Percentiles rank a stretch among this genome's conserved stretches.
These are phyloP conservation scores for Malurus leucopterus DNA, from an alignment of 2,797 vertebrate genomes.

Conservation along the genomic window DNA sequence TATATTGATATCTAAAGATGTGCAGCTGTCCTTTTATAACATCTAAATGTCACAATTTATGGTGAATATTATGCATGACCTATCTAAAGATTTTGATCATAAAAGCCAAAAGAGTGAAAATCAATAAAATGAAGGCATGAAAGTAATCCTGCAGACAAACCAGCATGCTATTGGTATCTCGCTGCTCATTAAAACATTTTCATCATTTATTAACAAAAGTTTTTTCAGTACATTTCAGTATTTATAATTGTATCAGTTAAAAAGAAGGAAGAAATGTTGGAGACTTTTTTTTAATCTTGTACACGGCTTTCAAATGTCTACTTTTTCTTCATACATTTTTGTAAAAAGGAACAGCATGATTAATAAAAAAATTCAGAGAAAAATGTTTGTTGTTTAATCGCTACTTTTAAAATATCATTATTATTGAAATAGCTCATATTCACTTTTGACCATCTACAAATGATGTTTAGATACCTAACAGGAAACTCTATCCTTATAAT, in stretches of 20 bases:
- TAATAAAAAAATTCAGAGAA: not conserved
- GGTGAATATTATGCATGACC: not conserved
- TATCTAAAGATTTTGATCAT: not conserved
- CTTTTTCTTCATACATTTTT: not conserved
- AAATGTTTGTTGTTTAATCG: not conserved
- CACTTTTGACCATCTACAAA: not conserved
- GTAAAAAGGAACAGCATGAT: not conserved
- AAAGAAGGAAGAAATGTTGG: not conserved
- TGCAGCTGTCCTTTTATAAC: constrained; percentile 14
- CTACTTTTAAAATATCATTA: not conserved
- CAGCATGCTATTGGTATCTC: not conserved
- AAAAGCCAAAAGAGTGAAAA: not conserved
- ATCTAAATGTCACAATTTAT: constrained; percentile 9
- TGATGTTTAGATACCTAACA: not conserved
- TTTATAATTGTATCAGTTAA: constrained; percentile 11
- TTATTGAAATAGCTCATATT: not conserved
- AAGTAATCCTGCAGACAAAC: not conserved
- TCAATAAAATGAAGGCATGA: not conserved
- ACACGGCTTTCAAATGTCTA: not conserved
- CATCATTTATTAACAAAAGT: not conserved
- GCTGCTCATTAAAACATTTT: not conserved
- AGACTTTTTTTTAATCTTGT: not conserved
- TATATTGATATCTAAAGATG: constrained; percentile 17
- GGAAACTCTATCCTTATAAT: not conserved
- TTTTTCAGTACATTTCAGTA: not conserved